These are phyloP conservation scores for Heterodera schachtii DNA, from an alignment of 1,140 invertebrate species.

Conservation along the genomic window DNA sequence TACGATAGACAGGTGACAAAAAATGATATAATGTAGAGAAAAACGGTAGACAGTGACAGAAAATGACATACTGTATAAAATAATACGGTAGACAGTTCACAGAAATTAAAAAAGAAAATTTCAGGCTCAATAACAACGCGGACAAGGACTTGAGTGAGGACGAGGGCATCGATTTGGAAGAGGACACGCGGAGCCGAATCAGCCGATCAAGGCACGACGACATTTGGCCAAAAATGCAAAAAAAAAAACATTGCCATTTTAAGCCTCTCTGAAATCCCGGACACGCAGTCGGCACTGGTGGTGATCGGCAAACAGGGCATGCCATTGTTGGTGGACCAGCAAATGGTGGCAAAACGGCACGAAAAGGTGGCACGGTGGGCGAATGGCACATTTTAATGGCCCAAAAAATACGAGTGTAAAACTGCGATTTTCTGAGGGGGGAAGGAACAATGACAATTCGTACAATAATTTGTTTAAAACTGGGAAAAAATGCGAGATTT, in stretches of 20 bases:
- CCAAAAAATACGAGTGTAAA: too few relatives aligned
- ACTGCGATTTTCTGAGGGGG: too few relatives aligned
- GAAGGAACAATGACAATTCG: too few relatives aligned
- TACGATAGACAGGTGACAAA: too few relatives aligned
- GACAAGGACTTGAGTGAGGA: slow-evolving; percentile 54
- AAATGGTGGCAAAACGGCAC: slow-evolving; percentile 33
- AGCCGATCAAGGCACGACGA: slow-evolving; percentile 39
- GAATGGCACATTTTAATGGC: too few relatives aligned
- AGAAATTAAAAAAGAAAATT: neutral
- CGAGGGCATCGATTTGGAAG: slow-evolving; percentile 48
- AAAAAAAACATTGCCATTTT: neutral
- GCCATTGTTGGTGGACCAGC: slow-evolving; percentile 10
- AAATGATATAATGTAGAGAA: too few relatives aligned
- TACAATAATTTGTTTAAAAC: too few relatives aligned
- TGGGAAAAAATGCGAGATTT: neutral
- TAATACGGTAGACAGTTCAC: too few relatives aligned
- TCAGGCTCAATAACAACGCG: slow-evolving; percentile 48
- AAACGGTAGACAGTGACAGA: too few relatives aligned
- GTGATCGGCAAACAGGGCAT: slow-evolving; percentile 12
- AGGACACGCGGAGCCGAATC: slow-evolving; percentile 46
- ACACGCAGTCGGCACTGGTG: slow-evolving; percentile 49
- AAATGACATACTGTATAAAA: too few relatives aligned
- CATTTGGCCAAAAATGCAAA: neutral
- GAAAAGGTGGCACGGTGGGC: slow-evolving; percentile 20
- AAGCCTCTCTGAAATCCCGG: slow-evolving; percentile 49